Percentiles rank a stretch among this genome's conserved stretches.
phyloP scores from a whole-genome alignment of 2,113 vertebrate genomes.

The Anolis sagrei region DNA sequence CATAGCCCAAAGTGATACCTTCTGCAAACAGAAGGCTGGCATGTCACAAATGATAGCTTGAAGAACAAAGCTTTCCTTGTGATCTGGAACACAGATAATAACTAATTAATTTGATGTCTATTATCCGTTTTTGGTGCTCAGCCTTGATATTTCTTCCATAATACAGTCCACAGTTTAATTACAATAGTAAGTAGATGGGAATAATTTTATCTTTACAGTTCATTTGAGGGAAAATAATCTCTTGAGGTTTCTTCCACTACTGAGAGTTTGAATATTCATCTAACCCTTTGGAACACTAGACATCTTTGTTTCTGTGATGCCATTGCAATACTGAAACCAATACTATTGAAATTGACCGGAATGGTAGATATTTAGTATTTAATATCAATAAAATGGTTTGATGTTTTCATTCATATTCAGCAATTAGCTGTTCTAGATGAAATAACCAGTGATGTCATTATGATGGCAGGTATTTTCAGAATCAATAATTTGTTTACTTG shows the following conservation, averaged over 20 bases:
- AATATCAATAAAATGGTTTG: not conserved
- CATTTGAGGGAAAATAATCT: not conserved
- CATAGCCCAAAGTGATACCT: constrained; percentile 11
- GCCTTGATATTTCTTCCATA: constrained; percentile 13
- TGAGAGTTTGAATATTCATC: not conserved
- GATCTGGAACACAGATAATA: constrained; percentile 36
- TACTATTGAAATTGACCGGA: not conserved
- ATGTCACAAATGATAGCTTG: constrained; percentile 30
- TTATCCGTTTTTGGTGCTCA: constrained; percentile 47
- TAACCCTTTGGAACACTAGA: not conserved
- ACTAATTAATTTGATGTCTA: constrained; percentile 53
- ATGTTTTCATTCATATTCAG: not conserved
- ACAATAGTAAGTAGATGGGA: constrained; percentile 25
- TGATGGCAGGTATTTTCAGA: not conserved
- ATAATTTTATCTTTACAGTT: constrained; percentile 37
- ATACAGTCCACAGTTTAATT: constrained; percentile 19
- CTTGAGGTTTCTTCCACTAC: not conserved
- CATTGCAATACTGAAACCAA: constrained; percentile 12
- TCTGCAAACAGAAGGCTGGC: constrained; percentile 35
- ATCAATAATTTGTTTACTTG: not conserved
- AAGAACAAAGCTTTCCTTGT: constrained; percentile 50
- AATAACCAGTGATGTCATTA: not conserved
- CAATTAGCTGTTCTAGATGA: not conserved
- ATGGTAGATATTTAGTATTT: not conserved
- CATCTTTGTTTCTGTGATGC: constrained; percentile 6